A percentile compares a stretch with the other conserved stretches of the same genome.
These are phyloP conservation scores for Acrocera orbiculus DNA, from an alignment of 2,888 invertebrate genomes.

Conservation along the genomic window DNA sequence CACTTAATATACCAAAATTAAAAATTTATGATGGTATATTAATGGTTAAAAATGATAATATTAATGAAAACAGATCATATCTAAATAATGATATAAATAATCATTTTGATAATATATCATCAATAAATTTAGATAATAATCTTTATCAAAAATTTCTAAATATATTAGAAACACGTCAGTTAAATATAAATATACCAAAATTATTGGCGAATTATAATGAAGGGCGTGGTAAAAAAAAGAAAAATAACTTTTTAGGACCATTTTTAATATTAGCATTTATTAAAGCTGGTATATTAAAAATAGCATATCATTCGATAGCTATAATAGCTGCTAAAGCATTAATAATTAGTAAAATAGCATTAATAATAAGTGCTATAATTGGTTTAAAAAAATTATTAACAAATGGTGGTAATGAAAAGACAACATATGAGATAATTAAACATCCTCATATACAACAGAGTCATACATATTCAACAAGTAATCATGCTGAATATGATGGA, in stretches of 20 bases:
- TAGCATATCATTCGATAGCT: constrained; percentile 58
- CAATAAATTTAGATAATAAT: constrained; percentile 42
- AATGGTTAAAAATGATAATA: constrained; percentile 34
- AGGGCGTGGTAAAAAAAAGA: constrained; percentile 42
- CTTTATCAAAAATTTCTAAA: constrained; percentile 38
- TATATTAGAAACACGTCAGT: constrained; percentile 42
- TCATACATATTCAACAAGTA: constrained; percentile 52
- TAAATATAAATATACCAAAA: constrained; percentile 35
- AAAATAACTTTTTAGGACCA: constrained; percentile 40
- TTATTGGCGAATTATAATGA: constrained; percentile 30
- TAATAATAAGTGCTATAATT: constrained; percentile 59
- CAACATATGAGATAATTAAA: constrained; percentile 71
- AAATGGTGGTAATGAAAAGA: constrained; percentile 53
- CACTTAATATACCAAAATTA: constrained; percentile 41
- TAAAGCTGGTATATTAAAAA: constrained; percentile 52
- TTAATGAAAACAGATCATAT: constrained; percentile 20
- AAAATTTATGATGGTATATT: constrained; percentile 44
- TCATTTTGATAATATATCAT: constrained; percentile 40
- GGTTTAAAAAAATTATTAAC: constrained; percentile 63
- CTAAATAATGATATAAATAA: constrained; percentile 32
- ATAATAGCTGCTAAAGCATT: constrained; percentile 64
- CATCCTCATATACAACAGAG: constrained; percentile 66
- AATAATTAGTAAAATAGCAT: constrained; percentile 66
- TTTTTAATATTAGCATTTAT: constrained; percentile 50
- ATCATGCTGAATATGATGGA: constrained; percentile 44